Evolutionary conservation across 2,888 invertebrate genomes (phyloP).

Genomic region (Nemoura dubitans): DNA sequence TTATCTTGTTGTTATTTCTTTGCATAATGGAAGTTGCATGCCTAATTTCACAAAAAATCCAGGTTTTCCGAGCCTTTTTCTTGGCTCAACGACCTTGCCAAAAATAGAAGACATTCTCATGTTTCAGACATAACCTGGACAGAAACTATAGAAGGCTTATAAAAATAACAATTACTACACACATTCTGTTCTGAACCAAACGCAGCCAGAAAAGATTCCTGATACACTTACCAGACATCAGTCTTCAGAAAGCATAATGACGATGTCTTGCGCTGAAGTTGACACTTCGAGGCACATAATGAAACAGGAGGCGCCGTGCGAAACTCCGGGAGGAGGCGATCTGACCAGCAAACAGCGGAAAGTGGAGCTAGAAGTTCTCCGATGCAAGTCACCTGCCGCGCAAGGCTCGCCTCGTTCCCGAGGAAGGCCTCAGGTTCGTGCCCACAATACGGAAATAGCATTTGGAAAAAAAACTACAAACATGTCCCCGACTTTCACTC

Average conservation of each 20-base stretch:
- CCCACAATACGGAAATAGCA: not conserved
- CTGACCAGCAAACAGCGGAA: not conserved
- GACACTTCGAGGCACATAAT: too few species aligned
- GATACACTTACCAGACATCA: not conserved
- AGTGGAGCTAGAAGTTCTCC: not conserved
- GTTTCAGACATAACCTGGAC: too few species aligned
- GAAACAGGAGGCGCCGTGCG: not conserved
- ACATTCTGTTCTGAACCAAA: not conserved
- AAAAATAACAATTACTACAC: not conserved
- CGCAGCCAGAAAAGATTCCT: not conserved
- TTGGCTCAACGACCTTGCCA: too few species aligned
- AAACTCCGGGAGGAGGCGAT: not conserved
- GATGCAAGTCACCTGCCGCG: not conserved
- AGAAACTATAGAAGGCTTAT: too few species aligned
- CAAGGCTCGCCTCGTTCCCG: not conserved
- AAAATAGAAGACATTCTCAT: too few species aligned
- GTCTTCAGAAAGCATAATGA: too few species aligned
- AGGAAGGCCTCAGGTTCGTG: not conserved
- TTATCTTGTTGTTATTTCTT: too few species aligned
- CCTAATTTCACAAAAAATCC: too few species aligned
- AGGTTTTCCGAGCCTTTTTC: too few species aligned
- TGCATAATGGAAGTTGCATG: too few species aligned
- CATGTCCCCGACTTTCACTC: too few species aligned
- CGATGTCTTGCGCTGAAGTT: not conserved
- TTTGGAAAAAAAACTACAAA: too few species aligned